Evolutionary conservation across 2,888 invertebrate genomes (phyloP).

Genomic region (Xestobium rufovillosum): DNA sequence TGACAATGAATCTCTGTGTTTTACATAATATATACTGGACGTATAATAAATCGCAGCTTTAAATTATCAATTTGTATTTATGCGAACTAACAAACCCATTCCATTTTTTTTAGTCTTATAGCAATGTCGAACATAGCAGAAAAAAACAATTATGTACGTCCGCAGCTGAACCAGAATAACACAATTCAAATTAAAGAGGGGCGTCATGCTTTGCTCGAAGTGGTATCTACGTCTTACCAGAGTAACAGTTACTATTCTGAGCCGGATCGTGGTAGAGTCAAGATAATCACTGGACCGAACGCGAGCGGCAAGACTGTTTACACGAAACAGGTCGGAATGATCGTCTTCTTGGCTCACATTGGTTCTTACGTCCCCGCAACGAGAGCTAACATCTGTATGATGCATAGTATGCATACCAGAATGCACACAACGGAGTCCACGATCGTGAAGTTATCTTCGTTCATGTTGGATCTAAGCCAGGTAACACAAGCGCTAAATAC

Average conservation of each 20-base stretch:
- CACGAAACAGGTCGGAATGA: conserved; percentile 73
- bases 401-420: conserved; percentile 68
- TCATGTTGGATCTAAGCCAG: conserved; percentile 78
- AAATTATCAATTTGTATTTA: no score
- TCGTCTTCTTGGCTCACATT: conserved; percentile 79
- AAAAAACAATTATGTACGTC: conserved; percentile 37
- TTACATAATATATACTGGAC: no score
- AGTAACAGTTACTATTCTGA: conserved; percentile 64
- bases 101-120: conserved; percentile 40
- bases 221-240: conserved; percentile 58
- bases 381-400: conserved; percentile 59
- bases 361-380: conserved; percentile 86
- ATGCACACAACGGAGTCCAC: conserved; percentile 72
- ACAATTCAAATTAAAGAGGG: conserved; percentile 42
- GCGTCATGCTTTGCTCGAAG: conserved; percentile 70
- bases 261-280: conserved; percentile 50
- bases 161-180: conserved; percentile 35
- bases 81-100: no score
- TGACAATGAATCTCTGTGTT: no score
- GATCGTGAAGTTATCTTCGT: conserved; percentile 72
- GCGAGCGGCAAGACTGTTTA: conserved; percentile 89
- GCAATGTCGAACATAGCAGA: conserved; percentile 38
- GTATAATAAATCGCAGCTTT: no score
- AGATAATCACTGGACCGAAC: conserved; percentile 84
- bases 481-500: conserved; percentile 65